phyloP scores from a whole-genome alignment of 2,888 invertebrate genomes.

The Agonopterix heracliana region DNA sequence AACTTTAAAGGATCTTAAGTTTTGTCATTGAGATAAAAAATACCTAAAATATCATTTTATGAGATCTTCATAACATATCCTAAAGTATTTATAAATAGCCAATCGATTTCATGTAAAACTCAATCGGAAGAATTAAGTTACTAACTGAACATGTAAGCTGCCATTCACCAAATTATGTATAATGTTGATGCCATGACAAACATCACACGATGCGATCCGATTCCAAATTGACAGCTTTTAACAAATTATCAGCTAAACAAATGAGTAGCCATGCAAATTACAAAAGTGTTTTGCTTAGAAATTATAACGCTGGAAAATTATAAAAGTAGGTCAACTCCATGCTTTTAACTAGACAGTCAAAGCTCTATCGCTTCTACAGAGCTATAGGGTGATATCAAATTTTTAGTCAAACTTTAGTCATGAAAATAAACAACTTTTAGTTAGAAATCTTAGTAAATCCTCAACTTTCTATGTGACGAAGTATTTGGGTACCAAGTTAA shows the following conservation, averaged over 20 bases:
- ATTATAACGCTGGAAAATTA: background rate
- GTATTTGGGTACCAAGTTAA: too few species aligned
- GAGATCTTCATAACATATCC: too few species aligned
- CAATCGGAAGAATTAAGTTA: slow-evolving; percentile 17
- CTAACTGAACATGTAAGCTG: slow-evolving; percentile 19
- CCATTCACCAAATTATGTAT: slow-evolving; percentile 35
- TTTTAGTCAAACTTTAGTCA: too few species aligned
- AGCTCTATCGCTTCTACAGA: background rate
- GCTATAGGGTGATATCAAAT: too few species aligned
- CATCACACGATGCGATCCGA: slow-evolving; percentile 31
- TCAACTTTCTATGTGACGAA: too few species aligned
- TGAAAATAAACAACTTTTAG: too few species aligned
- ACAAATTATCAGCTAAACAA: background rate
- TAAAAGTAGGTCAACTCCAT: background rate
- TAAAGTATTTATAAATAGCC: slow-evolving; percentile 10
- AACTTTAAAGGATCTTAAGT: too few species aligned
- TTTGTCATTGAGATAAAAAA: too few species aligned
- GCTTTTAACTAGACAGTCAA: background rate
- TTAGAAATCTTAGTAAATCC: too few species aligned
- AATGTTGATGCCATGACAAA: slow-evolving; percentile 24
- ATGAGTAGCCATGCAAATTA: slow-evolving; percentile 7
- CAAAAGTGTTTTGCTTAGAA: slow-evolving; percentile 1
- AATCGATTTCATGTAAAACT: slow-evolving; percentile 38
- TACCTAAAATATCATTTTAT: too few species aligned
- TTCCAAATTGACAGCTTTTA: too few species aligned